Evolutionary conservation across 2,888 invertebrate species (phyloP), one percentile per base, ranked within the genome.

Genomic region (Vannuccia rotundouncinata): DNA sequence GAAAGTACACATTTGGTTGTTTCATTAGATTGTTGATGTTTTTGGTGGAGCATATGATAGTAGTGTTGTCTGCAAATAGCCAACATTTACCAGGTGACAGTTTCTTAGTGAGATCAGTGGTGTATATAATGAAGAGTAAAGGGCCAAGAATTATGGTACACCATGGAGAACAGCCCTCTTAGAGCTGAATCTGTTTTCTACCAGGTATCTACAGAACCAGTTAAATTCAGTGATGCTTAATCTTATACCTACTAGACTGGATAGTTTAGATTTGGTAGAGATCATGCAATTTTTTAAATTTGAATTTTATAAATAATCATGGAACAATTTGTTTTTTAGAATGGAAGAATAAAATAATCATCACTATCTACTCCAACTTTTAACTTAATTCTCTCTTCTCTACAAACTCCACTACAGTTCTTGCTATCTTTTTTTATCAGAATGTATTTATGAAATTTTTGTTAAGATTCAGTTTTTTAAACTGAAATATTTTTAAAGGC

Each of bases 221-320:
- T 45, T 17, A 17, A 45, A 45, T 45, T 45, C 45, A 17, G 17
- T 17, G 45, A 17, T 45, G 45, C 17, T 45, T 17, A 17, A 17
- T 45, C 45, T 5, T 45, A 45, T 45, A 45, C 45, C 5, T 45
- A 45, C 45, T 45, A 45, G 45, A 45, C 45, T 45, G 45, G 45
- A 45, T 5, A 45, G 45, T 45, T 45, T 45, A 17, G 45, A 45
- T n/a, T n/a, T n/a, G n/a, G 66, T n/a, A n/a, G n/a, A n/a, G n/a
- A 17, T 45, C 17, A 45, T 17, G 17, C 45, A 45, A 45, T 45
- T 45, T 45, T 45, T 45, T 45, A 45, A n/a, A 10, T 17, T 45
- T 45, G 45, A 66, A 66, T 66, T 66, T 66, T 66, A 66, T 66
- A n/a, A 66, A 22, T 66, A 66, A 66, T 66, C n/a, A n/a, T n/a